Percentiles rank a stretch among this genome's conserved stretches.
Conservation (phyloP, 2,797 vertebrate genomes). For the Triplophysa yarkandensis region DNA sequence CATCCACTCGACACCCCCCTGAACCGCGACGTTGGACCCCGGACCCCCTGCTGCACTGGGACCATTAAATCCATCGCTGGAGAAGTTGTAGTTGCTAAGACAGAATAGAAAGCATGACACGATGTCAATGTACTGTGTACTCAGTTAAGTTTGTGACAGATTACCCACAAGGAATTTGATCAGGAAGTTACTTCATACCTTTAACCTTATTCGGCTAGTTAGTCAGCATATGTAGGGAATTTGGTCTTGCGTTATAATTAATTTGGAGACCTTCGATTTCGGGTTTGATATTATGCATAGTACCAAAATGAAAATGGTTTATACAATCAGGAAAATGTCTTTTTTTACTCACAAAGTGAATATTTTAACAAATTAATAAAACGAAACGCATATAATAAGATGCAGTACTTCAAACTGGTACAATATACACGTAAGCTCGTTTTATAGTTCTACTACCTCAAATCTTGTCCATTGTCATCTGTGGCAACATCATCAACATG, state of each 20-base stretch:
- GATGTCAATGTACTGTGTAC: neutral
- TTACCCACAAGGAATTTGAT: too few species aligned
- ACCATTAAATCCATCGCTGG: conserved; percentile 91
- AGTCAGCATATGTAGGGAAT: too few species aligned
- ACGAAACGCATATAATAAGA: too few species aligned
- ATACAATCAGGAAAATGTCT: too few species aligned
- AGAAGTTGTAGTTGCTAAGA: conserved; percentile 91
- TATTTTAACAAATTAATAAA: neutral
- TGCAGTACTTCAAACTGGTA: neutral
- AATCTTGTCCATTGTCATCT: conserved; percentile 97
- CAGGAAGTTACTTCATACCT: too few species aligned
- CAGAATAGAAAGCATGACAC: neutral
- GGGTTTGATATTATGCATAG: too few species aligned
- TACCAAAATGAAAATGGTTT: too few species aligned
- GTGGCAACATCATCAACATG: conserved; percentile 96
- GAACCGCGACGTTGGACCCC: conserved; percentile 81
- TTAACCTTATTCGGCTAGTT: too few species aligned
- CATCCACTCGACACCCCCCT: conserved; percentile 98
- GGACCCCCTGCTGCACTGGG: conserved; percentile 78
- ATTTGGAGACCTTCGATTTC: too few species aligned
- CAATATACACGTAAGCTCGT: too few species aligned
- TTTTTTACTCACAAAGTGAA: too few species aligned
- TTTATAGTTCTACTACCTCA: conserved; percentile 79
- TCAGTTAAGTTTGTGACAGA: neutral
- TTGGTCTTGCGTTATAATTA: too few species aligned